These are phyloP conservation scores for Diglossa cyanea DNA, from an alignment of 2,797 vertebrate species.

Conservation along the genomic window DNA sequence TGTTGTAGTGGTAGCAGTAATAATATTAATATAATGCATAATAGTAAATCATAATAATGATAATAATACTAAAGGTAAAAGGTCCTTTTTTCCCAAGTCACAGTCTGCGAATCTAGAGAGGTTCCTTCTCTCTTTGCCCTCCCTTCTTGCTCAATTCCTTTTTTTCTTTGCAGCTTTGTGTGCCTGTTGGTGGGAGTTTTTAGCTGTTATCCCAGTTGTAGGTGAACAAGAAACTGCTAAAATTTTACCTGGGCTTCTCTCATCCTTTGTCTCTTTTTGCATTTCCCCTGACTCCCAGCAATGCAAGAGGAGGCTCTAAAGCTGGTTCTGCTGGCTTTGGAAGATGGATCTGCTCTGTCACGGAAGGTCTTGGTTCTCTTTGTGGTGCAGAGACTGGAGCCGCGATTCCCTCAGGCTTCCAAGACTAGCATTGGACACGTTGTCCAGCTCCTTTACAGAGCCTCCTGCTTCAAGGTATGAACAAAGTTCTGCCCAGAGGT, in stretches of 20 bases:
- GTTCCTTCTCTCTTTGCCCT: neutral
- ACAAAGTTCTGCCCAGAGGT: neutral
- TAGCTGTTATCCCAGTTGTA: neutral
- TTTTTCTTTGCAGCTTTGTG: neutral
- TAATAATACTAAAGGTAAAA: neutral
- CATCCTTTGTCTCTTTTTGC: neutral
- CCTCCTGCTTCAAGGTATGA: constrained; percentile 97
- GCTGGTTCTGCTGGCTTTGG: constrained; percentile 93
- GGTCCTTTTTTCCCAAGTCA: neutral
- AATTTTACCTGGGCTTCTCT: neutral
- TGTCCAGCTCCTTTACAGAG: constrained; percentile 98
- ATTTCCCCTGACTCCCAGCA: constrained; percentile 72
- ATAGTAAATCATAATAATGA: neutral
- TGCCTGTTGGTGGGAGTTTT: neutral
- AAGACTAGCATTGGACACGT: constrained; percentile 99
- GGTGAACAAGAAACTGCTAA: neutral
- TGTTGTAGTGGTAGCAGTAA: neutral
- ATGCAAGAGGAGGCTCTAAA: constrained; percentile 99
- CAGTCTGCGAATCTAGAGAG: neutral
- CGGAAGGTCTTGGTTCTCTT: constrained; percentile 98
- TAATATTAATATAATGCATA: neutral
- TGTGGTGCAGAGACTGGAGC: constrained; percentile 97
- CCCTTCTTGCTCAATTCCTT: neutral
- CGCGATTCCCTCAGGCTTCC: constrained; percentile 96
- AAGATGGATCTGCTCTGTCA: constrained; percentile 96